Percentiles rank a stretch among this genome's conserved stretches.
Evolutionary conservation across 2,888 invertebrate genomes (phyloP).

Genomic region (Criorhina ranunculi): DNA sequence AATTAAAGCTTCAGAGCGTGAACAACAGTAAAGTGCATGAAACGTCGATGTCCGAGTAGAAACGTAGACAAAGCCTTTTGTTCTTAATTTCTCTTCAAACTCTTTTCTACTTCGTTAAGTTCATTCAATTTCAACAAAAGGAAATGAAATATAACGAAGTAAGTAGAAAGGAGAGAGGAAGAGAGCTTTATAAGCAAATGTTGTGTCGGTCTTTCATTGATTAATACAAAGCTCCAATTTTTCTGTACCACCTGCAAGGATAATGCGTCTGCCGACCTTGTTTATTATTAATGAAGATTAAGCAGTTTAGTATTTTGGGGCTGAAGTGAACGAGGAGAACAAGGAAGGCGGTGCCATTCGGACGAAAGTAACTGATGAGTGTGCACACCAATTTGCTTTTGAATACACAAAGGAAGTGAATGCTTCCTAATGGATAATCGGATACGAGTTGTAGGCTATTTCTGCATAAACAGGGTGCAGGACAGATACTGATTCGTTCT

Average conservation of each 20-base stretch:
- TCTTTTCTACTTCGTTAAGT: constrained; percentile 17
- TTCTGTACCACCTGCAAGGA: not conserved
- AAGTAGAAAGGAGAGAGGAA: constrained; percentile 9
- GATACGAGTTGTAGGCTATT: not conserved
- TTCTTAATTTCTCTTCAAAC: constrained; percentile 18
- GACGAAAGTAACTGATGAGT: constrained; percentile 9
- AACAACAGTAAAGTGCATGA: constrained; percentile 6
- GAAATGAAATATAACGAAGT: not conserved
- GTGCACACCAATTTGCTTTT: constrained; percentile 14
- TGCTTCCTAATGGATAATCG: not conserved
- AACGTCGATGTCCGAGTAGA: not conserved
- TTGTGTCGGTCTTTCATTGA: not conserved
- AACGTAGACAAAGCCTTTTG: constrained; percentile 23
- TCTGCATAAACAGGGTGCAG: not conserved
- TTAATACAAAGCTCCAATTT: not conserved
- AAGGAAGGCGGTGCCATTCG: not conserved
- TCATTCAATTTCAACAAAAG: not conserved
- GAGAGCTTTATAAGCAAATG: constrained; percentile 4
- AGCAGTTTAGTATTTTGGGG: not conserved
- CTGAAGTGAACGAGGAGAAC: not conserved
- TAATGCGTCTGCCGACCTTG: not conserved
- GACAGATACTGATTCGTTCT: too few species aligned
- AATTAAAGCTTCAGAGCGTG: constrained; percentile 4
- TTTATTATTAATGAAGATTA: constrained; percentile 19
- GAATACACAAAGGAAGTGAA: not conserved